Evolutionary conservation across 1,140 invertebrate genomes (phyloP).

Genomic region (Aleiodes sp.): DNA sequence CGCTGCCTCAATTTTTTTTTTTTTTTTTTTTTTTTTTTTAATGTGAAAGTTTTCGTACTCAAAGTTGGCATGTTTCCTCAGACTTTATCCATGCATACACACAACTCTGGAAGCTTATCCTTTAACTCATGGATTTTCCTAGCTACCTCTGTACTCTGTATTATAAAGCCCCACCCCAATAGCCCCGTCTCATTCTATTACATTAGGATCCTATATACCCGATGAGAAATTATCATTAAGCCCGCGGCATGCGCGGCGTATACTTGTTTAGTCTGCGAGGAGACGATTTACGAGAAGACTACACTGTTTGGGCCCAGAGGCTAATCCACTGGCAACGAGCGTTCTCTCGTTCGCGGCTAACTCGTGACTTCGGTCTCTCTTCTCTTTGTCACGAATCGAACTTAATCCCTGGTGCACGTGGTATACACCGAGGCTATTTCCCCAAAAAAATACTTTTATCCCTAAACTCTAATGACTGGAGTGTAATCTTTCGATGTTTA

Average conservation of each 20-base stretch:
- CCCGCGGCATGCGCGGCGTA: slow-evolving; percentile 39
- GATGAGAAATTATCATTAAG: slow-evolving; percentile 54
- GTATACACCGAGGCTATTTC: background rate
- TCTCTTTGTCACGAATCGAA: slow-evolving; percentile 35
- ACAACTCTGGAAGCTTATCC: background rate
- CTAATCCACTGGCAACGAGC: slow-evolving; percentile 45
- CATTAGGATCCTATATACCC: slow-evolving; percentile 25
- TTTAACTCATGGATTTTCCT: slow-evolving; percentile 23
- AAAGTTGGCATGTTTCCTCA: background rate
- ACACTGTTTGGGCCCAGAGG: slow-evolving; percentile 24
- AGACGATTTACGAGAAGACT: slow-evolving; percentile 53
- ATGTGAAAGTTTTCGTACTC: too few species aligned
- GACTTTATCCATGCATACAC: background rate
- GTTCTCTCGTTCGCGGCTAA: slow-evolving; percentile 39
- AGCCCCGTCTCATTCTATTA: background rate
- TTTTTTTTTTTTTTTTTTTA: too few species aligned
- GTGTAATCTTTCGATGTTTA: too few species aligned
- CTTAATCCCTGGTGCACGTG: slow-evolving; percentile 28
- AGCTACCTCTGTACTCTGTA: background rate
- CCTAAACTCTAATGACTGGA: too few species aligned
- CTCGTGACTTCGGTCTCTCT: slow-evolving; percentile 34
- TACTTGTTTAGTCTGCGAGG: slow-evolving; percentile 43
- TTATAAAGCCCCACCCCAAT: too few species aligned
- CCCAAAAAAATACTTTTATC: too few species aligned
- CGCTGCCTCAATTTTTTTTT: too few species aligned